phyloP scores from a whole-genome alignment of 2,888 invertebrate genomes.

The Scrobipalpa costella region DNA sequence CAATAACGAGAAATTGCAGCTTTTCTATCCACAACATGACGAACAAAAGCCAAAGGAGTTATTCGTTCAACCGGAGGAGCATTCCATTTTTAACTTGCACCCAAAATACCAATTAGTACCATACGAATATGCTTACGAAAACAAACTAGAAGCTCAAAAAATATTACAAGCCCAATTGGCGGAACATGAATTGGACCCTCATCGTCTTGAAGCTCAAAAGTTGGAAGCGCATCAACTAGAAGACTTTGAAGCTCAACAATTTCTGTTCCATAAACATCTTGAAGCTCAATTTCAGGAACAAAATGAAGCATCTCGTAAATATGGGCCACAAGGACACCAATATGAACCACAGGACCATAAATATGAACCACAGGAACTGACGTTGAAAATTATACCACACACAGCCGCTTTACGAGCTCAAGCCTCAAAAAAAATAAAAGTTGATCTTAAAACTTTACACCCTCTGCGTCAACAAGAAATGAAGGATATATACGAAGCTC shows the following conservation, averaged over 20 bases:
- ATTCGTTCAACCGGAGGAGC: not conserved
- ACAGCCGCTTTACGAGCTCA: not conserved
- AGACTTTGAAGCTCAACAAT: constrained; percentile 12
- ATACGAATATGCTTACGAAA: constrained; percentile 35
- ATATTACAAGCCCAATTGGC: constrained; percentile 25
- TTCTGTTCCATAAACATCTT: constrained; percentile 8
- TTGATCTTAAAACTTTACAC: constrained; percentile 11
- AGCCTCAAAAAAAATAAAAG: constrained; percentile 3
- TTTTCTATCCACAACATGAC: not conserved
- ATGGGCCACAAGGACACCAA: not conserved
- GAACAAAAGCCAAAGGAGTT: constrained; percentile 18
- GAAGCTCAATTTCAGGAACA: constrained; percentile 9
- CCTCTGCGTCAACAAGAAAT: constrained; percentile 8
- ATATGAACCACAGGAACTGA: constrained; percentile 14
- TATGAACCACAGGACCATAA: not conserved
- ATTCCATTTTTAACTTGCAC: constrained; percentile 8
- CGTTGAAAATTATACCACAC: constrained; percentile 6
- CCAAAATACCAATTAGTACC: constrained; percentile 37
- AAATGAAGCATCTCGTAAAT: not conserved
- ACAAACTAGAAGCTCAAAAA: constrained; percentile 31
- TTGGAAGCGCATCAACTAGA: constrained; percentile 21
- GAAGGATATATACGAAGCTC: constrained; percentile 19
- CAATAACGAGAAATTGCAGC: constrained; percentile 15
- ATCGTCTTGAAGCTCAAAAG: constrained; percentile 19
- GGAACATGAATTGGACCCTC: constrained; percentile 25